Conservation (phyloP, 2,888 invertebrate genomes). For the Hypselothyrea guttata region DNA sequence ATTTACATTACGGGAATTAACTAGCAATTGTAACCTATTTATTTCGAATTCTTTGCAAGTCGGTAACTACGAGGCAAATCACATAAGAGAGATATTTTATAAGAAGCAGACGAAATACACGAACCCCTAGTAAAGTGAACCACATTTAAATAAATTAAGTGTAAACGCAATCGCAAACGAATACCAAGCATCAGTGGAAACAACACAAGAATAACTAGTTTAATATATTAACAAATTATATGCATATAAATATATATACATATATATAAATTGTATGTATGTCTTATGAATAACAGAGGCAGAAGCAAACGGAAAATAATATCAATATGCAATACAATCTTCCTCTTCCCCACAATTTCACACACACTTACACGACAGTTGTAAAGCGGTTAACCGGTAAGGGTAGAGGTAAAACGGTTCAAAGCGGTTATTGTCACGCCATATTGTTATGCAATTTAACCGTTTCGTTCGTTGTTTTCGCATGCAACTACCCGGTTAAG, state of each 20-base stretch:
- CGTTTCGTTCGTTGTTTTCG: constrained; percentile 53
- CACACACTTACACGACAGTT: constrained; percentile 34
- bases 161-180: constrained; percentile 31
- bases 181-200: constrained; percentile 61
- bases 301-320: constrained; percentile 34
- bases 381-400: constrained; percentile 23
- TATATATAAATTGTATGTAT: constrained; percentile 17
- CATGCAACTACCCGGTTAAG: constrained; percentile 71
- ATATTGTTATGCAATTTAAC: constrained; percentile 71
- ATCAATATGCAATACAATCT: constrained; percentile 49
- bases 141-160: too few species aligned
- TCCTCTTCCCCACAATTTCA: constrained; percentile 27
- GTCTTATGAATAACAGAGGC: constrained; percentile 42
- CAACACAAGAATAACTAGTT: constrained; percentile 49
- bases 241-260: constrained; percentile 36
- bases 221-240: constrained; percentile 69
- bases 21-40: constrained; percentile 48
- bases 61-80: constrained; percentile 64
- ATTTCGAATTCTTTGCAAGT: too few species aligned
- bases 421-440: constrained; percentile 69
- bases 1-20: constrained; percentile 25
- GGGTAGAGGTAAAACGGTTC: constrained; percentile 52
- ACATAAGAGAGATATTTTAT: constrained; percentile 63
- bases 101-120: constrained; percentile 57
- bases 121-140: constrained; percentile 71